Evolutionary conservation across 1,140 invertebrate genomes (phyloP), one percentile per base, ranked within the genome.

Genomic region (Calycopis cecrops): DNA sequence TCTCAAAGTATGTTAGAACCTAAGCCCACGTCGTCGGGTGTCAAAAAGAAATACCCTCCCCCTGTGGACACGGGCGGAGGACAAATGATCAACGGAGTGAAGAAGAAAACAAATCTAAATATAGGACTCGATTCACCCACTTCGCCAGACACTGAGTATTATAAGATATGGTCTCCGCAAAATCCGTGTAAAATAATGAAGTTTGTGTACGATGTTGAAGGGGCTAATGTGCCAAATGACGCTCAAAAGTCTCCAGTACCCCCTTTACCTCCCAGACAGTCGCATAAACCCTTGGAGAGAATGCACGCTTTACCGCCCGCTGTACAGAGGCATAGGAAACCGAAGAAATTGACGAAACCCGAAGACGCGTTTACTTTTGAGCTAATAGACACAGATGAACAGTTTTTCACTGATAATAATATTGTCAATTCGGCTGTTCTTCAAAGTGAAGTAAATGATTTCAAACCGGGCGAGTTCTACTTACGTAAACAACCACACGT

Each of bases 331-430:
- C 90, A 91, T 75, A 85, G 89, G 59, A 91, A 91, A 73, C 90
- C 90, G 55, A 90, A 89, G 76, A 88, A 88, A 69, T 72, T 85
- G 64, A 87, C 73, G 52, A 91, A 90, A 60, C 87, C 87, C 3
- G 93, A 94, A 85, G 93, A 94, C 73, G 91, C 91, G 52, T 94
- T 94, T 75, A 91, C 90, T 57, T 94, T 94, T 77, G 93, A 94
- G 79, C 90, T 94, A 40, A 93, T 94, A 52, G 93, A 94, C 68
- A 93, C 92, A 16, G 93, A 94, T 72, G 93, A 88, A 73, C 81
- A 87, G 50, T 88, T 87, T 67, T 85, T 86, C 63, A 84, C 83
- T n/a, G 81, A 86, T 57, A 85, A 81, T 55, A 81, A 87, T 60
- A 85, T 87, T 42, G 76, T 73, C 6, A 79, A 83, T 58, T 85